Evolutionary conservation across 2,113 vertebrate species (phyloP), one percentile per base, ranked within the genome.

Genomic region (Sinocyclocheilus maitianheensis): DNA sequence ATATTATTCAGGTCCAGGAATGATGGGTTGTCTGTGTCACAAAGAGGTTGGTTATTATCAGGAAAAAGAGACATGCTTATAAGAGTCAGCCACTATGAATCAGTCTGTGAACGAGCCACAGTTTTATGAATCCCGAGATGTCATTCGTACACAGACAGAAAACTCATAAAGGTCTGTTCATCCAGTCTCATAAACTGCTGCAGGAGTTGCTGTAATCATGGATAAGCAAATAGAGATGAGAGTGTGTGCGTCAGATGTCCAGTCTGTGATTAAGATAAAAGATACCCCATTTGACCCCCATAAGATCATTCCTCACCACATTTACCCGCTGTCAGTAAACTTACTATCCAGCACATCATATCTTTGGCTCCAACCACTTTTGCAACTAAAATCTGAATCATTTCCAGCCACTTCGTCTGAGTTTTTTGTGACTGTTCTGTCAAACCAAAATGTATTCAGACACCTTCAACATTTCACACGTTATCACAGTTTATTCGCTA

Each of bases 201-300:
- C 67, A 40, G 67, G 67, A 71, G 8, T 4, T 40, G 80, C 6
- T 86, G 24, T 87, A 87, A 77, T 90, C 87, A 84, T 26, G n/a
- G n/a, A 24, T 18, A 77, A 77, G n/a, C 84, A 88, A 88, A 53
- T 65, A 65, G 85, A 83, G 79, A 86, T 83, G 82, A 86, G 1
- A 22, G 37, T 51, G 11, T 83, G 86, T 90, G 88, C 20, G 60
- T 92, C 88, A 92, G 84, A 91, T 58, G 18, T 58, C 55, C 16
- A 58, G 55, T 20, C 18, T 58, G 53, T 58, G 55, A 58, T 58
- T 58, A 58, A 58, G 13, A 58, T 20, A 20, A 10, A 58, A 20
- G 55, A 58, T 58, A 58, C 55, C 55, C 55, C 6, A 58, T 20
- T 5, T 58, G 55, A 58, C 5, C 55, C 5, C 16, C 16, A 20